Evolutionary conservation across 2,113 vertebrate species (phyloP).

Genomic region (Macroglossus sobrinus): DNA sequence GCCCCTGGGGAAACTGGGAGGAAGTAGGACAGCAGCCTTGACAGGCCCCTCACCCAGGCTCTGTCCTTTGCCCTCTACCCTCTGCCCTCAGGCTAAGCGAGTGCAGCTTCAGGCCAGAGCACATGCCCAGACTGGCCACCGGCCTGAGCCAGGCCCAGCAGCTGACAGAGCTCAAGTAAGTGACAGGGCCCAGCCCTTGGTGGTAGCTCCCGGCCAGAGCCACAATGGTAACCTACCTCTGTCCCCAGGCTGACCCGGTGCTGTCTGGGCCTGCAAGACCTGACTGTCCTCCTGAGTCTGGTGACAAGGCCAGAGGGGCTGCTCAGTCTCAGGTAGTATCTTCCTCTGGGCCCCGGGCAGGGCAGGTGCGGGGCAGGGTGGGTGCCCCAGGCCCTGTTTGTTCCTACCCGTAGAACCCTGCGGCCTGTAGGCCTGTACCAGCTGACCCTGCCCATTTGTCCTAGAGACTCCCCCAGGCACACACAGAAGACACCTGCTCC

Average conservation of each 20-base stretch:
- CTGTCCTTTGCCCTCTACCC: neutral
- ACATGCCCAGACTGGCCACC: constrained; percentile 80
- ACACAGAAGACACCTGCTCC: neutral
- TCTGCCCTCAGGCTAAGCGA: constrained; percentile 81
- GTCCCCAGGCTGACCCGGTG: constrained; percentile 77
- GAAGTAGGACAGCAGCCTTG: neutral
- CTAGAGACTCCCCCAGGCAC: neutral
- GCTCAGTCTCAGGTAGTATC: constrained; percentile 77
- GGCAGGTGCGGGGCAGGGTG: neutral
- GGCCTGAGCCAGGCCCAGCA: constrained; percentile 75
- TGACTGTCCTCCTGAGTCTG: constrained; percentile 56
- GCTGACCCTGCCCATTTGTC: neutral
- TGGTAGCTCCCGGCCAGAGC: neutral
- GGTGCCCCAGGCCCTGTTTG: neutral
- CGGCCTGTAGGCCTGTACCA: no score
- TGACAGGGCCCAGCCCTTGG: neutral
- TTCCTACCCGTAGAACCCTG: neutral
- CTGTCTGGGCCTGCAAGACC: constrained; percentile 50
- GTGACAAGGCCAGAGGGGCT: constrained; percentile 39
- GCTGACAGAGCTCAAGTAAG: constrained; percentile 86
- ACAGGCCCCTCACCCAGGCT: neutral
- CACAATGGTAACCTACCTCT: neutral
- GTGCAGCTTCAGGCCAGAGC: constrained; percentile 78
- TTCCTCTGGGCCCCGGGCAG: neutral
- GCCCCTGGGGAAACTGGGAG: neutral